Percentiles rank a stretch among this genome's conserved stretches.
Conservation (phyloP, 2,888 invertebrate species). For the Argyra leucocephala region DNA sequence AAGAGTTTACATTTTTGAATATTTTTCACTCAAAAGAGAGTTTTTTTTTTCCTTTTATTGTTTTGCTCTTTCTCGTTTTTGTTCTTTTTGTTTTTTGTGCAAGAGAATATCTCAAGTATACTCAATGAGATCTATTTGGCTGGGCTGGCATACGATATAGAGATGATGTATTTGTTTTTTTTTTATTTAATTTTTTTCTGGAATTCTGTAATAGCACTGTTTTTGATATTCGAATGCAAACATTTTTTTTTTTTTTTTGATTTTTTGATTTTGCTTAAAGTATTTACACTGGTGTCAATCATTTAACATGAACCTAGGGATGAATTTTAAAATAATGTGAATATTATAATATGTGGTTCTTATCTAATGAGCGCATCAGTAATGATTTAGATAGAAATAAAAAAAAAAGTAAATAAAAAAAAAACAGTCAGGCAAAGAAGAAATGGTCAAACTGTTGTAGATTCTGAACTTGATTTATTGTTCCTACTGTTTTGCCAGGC, state of each 20-base stretch:
- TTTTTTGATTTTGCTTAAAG: not conserved
- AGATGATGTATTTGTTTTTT: not conserved
- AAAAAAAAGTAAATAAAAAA: not conserved
- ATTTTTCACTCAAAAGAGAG: not conserved
- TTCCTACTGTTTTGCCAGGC: no score
- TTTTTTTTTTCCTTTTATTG: no score
- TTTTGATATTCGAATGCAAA: not conserved
- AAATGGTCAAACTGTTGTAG: no score
- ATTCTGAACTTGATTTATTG: no score
- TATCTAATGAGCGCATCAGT: slow-evolving; percentile 1
- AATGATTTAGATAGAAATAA: not conserved
- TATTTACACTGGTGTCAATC: slow-evolving; percentile 1
- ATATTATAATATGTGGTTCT: not conserved
- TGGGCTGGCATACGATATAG: not conserved
- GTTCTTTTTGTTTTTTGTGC: no score
- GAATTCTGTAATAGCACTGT: not conserved
- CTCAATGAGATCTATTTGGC: not conserved
- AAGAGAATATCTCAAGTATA: not conserved
- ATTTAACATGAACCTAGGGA: not conserved
- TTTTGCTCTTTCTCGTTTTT: no score
- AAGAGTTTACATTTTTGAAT: not conserved
- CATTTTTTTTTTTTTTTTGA: not conserved
- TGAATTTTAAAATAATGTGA: not conserved
- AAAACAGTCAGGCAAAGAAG: not conserved
- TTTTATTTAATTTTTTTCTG: no score